Conservation (phyloP, 2,113 vertebrate genomes). For the Pseudopipra pipra region DNA sequence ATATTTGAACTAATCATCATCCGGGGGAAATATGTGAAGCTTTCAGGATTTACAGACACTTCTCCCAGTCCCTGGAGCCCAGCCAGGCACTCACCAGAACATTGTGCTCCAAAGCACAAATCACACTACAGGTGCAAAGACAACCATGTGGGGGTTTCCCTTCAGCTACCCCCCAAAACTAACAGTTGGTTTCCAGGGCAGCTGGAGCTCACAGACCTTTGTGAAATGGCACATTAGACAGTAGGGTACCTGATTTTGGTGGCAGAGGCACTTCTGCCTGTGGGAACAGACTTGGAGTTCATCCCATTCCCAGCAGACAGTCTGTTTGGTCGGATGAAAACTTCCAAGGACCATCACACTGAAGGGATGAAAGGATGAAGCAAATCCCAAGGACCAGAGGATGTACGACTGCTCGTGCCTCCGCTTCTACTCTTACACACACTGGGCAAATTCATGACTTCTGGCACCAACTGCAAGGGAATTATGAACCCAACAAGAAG, state of each 20-base stretch:
- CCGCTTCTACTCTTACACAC: neutral
- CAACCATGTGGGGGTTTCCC: fast-evolving
- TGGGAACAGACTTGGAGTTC: neutral
- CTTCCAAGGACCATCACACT: neutral
- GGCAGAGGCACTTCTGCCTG: neutral
- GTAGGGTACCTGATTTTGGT: neutral
- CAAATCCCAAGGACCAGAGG: neutral
- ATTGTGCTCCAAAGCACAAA: neutral
- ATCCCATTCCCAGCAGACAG: neutral
- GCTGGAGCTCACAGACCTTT: neutral
- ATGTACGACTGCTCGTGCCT: neutral
- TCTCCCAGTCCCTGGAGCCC: neutral
- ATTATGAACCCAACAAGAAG: neutral
- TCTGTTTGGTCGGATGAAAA: neutral
- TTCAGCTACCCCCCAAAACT: neutral
- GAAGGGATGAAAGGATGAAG: neutral
- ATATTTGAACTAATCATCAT: neutral
- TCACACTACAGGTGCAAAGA: neutral
- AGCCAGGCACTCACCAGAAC: neutral
- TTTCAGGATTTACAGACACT: neutral
- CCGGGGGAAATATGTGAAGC: neutral
- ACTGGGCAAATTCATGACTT: neutral
- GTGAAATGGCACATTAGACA: neutral
- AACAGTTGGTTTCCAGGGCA: neutral
- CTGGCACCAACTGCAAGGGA: neutral